Evolutionary conservation across 2,113 vertebrate species (phyloP).

Genomic region (Arenaria interpres): DNA sequence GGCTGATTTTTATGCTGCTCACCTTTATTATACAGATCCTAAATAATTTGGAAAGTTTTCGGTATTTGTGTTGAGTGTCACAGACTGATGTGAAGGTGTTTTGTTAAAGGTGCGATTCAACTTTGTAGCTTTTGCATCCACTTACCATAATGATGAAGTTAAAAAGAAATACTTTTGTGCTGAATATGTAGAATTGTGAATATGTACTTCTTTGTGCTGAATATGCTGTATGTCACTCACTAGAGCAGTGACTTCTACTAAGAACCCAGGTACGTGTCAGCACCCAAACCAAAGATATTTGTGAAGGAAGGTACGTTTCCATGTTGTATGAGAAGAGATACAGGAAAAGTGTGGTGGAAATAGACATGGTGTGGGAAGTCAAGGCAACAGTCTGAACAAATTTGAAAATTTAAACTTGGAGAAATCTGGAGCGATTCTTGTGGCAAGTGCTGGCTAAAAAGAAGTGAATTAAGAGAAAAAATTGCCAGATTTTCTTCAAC

Average conservation of each 20-base stretch:
- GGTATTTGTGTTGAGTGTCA: not conserved
- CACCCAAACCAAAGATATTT: not conserved
- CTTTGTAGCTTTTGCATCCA: not conserved
- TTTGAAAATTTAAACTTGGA: not conserved
- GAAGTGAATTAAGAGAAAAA: not conserved
- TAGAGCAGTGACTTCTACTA: not conserved
- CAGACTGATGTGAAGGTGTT: rapidly evolving
- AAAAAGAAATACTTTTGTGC: not conserved
- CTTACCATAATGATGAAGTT: not conserved
- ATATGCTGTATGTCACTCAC: not conserved
- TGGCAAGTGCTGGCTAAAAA: not conserved
- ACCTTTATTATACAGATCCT: not conserved
- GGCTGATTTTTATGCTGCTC: not conserved
- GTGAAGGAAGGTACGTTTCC: not conserved
- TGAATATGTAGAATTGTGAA: too few relatives aligned
- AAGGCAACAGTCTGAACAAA: not conserved
- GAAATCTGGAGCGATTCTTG: not conserved
- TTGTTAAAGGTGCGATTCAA: not conserved
- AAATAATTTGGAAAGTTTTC: not conserved
- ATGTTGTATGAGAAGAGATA: not conserved
- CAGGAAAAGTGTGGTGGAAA: not conserved
- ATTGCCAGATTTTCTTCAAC: not conserved
- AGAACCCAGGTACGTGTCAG: not conserved
- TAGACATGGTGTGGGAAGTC: not conserved
- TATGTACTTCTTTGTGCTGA: not conserved